phyloP scores from a whole-genome alignment of 2,888 invertebrate species.

The Hypselothyrea guttata region DNA sequence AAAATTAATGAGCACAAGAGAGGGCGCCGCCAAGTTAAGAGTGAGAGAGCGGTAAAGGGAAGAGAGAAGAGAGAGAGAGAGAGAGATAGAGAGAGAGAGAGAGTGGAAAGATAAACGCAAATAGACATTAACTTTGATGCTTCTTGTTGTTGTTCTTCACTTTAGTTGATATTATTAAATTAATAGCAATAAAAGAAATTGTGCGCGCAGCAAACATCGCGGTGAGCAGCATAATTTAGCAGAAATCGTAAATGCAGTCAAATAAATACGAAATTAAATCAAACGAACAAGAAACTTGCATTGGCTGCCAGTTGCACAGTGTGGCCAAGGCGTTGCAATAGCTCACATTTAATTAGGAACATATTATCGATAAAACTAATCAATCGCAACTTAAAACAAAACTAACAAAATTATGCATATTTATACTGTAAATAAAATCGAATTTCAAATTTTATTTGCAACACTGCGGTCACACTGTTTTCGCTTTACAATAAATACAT shows the following conservation, averaged over 20 bases:
- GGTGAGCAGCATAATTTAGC: constrained; percentile 38
- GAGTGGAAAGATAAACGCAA: constrained; percentile 9
- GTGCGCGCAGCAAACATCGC: constrained; percentile 51
- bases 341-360: too few species aligned
- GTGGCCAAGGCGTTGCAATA: too few species aligned
- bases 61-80: neutral
- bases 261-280: neutral
- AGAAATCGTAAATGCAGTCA: constrained; percentile 37
- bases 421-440: too few species aligned
- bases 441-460: too few species aligned
- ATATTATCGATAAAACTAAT: too few species aligned
- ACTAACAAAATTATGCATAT: too few species aligned
- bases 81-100: neutral
- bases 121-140: constrained; percentile 30
- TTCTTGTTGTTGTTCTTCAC: constrained; percentile 8
- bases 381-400: too few species aligned
- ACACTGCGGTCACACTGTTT: too few species aligned
- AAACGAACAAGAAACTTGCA: neutral
- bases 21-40: too few species aligned
- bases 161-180: constrained; percentile 24
- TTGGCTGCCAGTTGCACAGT: constrained; percentile 4
- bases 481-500: too few species aligned
- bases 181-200: constrained; percentile 41
- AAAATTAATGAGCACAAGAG: too few species aligned
- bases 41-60: too few species aligned